Evolutionary conservation across 2,113 vertebrate genomes (phyloP).

Genomic region (Syngnathus floridae): DNA sequence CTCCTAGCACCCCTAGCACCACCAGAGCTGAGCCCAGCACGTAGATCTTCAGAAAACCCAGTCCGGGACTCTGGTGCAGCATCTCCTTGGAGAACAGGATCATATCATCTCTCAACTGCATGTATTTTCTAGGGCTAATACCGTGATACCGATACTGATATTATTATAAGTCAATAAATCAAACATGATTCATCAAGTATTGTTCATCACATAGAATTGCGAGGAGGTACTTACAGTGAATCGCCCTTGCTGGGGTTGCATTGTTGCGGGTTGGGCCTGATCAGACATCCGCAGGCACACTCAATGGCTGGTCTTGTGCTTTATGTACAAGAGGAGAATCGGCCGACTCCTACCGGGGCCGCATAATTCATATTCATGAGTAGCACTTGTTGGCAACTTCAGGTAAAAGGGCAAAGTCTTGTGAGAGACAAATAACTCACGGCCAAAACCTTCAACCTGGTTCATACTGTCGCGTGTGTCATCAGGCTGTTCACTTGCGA

Average conservation of each 20-base stretch:
- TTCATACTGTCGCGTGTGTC: constrained; percentile 9
- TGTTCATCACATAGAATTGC: background rate
- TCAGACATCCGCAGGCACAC: constrained; percentile 29
- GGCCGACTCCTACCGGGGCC: constrained; percentile 41
- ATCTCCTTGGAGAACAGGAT: constrained; percentile 83
- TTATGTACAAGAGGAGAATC: constrained; percentile 38
- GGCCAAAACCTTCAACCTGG: constrained; percentile 41
- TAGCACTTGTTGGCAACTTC: constrained; percentile 22
- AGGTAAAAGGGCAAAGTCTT: constrained; percentile 43
- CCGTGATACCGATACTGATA: too few species aligned
- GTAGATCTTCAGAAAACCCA: constrained; percentile 82
- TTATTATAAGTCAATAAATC: too few species aligned
- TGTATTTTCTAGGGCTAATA: too few species aligned
- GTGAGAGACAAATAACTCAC: constrained; percentile 5
- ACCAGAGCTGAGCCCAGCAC: constrained; percentile 82
- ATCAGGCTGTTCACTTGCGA: constrained; percentile 33
- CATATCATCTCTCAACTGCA: constrained; percentile 63
- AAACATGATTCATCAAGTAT: background rate
- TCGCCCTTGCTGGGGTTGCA: constrained; percentile 1
- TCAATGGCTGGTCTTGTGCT: constrained; percentile 21
- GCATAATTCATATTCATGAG: constrained; percentile 61
- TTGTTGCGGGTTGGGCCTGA: constrained; percentile 9
- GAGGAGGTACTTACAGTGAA: constrained; percentile 44
- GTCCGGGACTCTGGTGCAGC: constrained; percentile 72
- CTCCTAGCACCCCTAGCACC: constrained; percentile 73